A percentile compares a stretch with the other conserved stretches of the same genome.
These are phyloP conservation scores for Zaprionus obscuricornis DNA, from an alignment of 2,888 invertebrate species.

Conservation along the genomic window DNA sequence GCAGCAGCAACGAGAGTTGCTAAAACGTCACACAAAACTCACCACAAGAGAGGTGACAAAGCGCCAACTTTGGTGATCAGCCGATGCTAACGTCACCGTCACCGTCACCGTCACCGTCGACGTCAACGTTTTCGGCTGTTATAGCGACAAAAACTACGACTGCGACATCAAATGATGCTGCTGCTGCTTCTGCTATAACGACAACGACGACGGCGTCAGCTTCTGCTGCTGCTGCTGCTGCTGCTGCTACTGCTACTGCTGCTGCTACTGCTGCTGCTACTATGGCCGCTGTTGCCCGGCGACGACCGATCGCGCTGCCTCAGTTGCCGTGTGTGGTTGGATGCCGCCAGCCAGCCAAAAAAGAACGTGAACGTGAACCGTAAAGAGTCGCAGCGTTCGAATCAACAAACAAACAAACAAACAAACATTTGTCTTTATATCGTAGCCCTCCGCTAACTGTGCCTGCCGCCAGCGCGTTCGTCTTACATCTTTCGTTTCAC, in stretches of 20 bases:
- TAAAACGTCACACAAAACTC: slow-evolving; percentile 53
- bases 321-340: slow-evolving; percentile 73
- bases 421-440: background rate
- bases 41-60: slow-evolving; percentile 69
- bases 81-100: slow-evolving; percentile 10
- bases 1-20: background rate
- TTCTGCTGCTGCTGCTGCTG: slow-evolving; percentile 1
- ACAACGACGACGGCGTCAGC: background rate
- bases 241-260: background rate
- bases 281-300: slow-evolving; percentile 15
- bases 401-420: background rate
- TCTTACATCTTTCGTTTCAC: too few species aligned
- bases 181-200: slow-evolving; percentile 8
- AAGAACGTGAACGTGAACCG: slow-evolving; percentile 46
- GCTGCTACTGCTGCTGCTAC: slow-evolving; percentile 9
- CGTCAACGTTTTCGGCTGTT: too few species aligned
- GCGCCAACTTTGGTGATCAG: slow-evolving; percentile 43
- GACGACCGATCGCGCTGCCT: slow-evolving; percentile 48
- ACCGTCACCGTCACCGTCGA: slow-evolving; percentile 1
- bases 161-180: background rate
- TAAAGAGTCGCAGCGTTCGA: slow-evolving; percentile 14
- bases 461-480: too few species aligned
- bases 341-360: slow-evolving; percentile 53
- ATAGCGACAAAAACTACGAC: too few species aligned
- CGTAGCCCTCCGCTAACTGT: too few species aligned